A percentile compares a stretch with the other conserved stretches of the same genome.
phyloP scores from a whole-genome alignment of 2,113 vertebrate genomes.

The Myotis davidii region DNA sequence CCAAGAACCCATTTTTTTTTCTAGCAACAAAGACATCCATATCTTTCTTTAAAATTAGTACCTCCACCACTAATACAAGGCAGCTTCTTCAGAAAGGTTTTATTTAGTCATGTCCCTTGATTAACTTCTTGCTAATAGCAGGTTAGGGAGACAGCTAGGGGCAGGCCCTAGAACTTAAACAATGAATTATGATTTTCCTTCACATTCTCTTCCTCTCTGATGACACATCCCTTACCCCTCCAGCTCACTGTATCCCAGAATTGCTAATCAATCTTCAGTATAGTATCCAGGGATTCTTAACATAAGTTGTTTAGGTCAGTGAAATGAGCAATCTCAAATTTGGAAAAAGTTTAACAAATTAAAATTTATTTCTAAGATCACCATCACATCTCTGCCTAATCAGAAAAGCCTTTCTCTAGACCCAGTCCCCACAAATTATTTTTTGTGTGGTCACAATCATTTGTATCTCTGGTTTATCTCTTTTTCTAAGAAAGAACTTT shows the following conservation, averaged over 20 bases:
- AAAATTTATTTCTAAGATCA: background rate
- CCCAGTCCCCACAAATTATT: rapidly evolving
- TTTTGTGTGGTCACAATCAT: too few species aligned
- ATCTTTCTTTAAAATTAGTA: background rate
- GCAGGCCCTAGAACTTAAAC: background rate
- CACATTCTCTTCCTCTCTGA: background rate
- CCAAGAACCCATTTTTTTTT: background rate
- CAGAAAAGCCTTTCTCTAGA: background rate
- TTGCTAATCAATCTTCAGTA: background rate
- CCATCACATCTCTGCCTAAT: background rate
- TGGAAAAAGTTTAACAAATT: background rate
- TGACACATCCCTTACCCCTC: background rate
- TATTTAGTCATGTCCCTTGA: background rate
- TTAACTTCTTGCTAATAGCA: background rate
- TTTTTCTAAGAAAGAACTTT: background rate
- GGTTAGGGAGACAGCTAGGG: background rate
- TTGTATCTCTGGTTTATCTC: background rate
- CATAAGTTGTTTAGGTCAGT: background rate
- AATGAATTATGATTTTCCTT: background rate
- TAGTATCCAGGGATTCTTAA: background rate
- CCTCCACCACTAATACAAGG: too few species aligned
- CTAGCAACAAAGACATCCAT: background rate
- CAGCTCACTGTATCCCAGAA: background rate
- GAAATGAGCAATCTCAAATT: background rate
- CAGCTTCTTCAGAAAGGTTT: background rate